These are phyloP conservation scores for Atlantisia rogersi DNA, from an alignment of 2,113 vertebrate genomes.

Conservation along the genomic window DNA sequence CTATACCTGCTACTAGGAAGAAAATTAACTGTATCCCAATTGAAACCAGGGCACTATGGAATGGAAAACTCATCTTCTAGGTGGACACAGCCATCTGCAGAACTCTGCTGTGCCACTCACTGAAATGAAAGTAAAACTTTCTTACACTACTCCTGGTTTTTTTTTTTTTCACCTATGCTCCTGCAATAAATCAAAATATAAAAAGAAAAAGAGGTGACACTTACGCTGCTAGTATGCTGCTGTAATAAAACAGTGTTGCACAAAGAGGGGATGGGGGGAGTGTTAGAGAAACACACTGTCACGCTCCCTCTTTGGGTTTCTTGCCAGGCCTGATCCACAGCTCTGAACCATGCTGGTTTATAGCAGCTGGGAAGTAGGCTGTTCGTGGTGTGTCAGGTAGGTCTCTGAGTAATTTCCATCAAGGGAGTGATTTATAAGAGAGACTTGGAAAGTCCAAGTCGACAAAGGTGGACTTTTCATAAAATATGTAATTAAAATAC, in stretches of 20 bases:
- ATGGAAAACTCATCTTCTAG: not conserved
- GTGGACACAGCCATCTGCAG: not conserved
- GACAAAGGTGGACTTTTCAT: not conserved
- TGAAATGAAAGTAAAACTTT: not conserved
- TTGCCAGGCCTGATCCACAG: not conserved
- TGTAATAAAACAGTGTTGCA: not conserved
- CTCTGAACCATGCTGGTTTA: not conserved
- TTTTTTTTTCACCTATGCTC: not conserved
- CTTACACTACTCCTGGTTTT: not conserved
- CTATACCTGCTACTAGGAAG: too few relatives aligned
- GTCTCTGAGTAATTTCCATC: not conserved
- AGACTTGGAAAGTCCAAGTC: not conserved
- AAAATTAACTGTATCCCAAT: too few relatives aligned
- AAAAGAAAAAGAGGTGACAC: not conserved
- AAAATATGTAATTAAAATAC: constrained; percentile 26
- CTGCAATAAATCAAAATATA: not conserved
- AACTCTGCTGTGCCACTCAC: not conserved
- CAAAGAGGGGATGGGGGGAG: not conserved
- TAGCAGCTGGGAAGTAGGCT: not conserved
- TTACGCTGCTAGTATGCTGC: not conserved
- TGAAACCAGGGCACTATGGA: not conserved
- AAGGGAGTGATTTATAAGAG: not conserved
- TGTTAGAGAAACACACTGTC: not conserved
- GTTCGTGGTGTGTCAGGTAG: not conserved
- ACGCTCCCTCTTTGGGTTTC: not conserved